Conservation (phyloP, 2,888 invertebrate genomes). For the Drosophila multiciliata region DNA sequence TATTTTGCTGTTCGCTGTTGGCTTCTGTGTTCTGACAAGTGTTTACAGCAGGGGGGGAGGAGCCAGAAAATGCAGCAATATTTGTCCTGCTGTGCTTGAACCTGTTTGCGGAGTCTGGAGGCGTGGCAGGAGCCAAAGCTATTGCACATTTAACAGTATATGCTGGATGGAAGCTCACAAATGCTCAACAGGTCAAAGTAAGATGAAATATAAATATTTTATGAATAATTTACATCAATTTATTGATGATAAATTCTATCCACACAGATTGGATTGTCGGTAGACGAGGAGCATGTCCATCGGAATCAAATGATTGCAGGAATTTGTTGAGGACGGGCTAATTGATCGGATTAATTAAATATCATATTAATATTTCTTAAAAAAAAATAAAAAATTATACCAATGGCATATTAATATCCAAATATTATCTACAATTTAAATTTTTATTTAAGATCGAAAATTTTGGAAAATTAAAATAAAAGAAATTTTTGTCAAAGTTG, state of each 20-base stretch:
- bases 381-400: background rate
- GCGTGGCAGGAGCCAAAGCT: accelerated
- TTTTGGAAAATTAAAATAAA: too few species aligned
- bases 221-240: background rate
- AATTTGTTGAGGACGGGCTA: too few species aligned
- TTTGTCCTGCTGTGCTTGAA: background rate
- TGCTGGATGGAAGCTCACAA: background rate
- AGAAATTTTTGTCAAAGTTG: too few species aligned
- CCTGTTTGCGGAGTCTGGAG: background rate
- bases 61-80: background rate
- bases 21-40: background rate
- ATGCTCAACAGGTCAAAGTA: background rate
- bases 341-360: too few species aligned
- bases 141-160: background rate
- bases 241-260: background rate
- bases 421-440: too few species aligned
- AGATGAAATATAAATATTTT: background rate
- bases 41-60: background rate
- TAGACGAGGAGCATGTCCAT: too few species aligned
- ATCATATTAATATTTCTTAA: too few species aligned
- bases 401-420: background rate
- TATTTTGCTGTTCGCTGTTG: background rate
- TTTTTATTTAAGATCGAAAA: too few species aligned
- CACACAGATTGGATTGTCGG: too few species aligned
- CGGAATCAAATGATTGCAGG: too few species aligned